These are phyloP conservation scores for Amphipyra berbera DNA, from an alignment of 2,888 invertebrate species.

Conservation along the genomic window DNA sequence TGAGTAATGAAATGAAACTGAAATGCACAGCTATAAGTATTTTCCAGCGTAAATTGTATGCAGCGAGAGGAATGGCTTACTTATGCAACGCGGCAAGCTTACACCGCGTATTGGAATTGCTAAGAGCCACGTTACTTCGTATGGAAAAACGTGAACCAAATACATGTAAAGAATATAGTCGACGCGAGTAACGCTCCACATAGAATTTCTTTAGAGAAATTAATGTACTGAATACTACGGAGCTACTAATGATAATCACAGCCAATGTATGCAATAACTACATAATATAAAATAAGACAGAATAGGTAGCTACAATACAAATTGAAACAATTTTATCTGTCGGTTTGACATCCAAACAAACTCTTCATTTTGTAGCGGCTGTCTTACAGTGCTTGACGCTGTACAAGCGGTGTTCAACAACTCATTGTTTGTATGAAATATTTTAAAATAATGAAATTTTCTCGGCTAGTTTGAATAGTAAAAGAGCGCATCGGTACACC, in stretches of 20 bases:
- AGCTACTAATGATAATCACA: too few relatives aligned
- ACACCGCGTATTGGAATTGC: conserved; percentile 25
- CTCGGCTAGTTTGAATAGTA: conserved; percentile 26
- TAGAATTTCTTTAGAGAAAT: conserved; percentile 3
- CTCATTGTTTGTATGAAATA: conserved; percentile 27
- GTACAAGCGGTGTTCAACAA: conserved; percentile 1
- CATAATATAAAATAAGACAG: too few relatives aligned
- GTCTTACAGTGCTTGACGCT: neutral
- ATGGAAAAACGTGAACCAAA: conserved; percentile 29
- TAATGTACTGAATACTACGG: neutral
- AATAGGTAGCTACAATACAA: too few relatives aligned
- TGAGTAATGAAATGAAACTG: neutral
- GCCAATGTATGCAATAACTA: neutral
- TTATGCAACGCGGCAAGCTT: conserved; percentile 21
- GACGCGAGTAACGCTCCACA: neutral
- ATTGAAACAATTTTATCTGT: conserved; percentile 3
- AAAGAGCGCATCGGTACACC: conserved; percentile 31
- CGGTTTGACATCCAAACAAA: conserved; percentile 11
- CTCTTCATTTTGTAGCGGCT: neutral
- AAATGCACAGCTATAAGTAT: conserved; percentile 22
- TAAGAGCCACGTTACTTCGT: conserved; percentile 40
- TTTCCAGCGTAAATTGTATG: conserved; percentile 10
- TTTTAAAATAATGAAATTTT: conserved; percentile 42
- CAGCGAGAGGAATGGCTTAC: conserved; percentile 17
- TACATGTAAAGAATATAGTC: conserved; percentile 31